A percentile compares a stretch with the other conserved stretches of the same genome.
Evolutionary conservation across 2,113 vertebrate species (phyloP).

Genomic region (Myotis davidii): DNA sequence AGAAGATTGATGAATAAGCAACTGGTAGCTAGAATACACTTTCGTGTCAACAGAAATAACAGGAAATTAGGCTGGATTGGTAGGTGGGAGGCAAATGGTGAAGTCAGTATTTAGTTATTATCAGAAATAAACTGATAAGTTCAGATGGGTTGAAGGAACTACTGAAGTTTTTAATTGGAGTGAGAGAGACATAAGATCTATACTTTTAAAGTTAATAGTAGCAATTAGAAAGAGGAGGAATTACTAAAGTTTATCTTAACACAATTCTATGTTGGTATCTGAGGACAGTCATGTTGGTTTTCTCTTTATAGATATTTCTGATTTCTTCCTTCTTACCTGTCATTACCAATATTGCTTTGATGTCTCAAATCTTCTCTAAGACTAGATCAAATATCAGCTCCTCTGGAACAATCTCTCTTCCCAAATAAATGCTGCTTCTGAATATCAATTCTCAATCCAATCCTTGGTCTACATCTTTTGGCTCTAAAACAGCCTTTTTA

Average conservation of each 20-base stretch:
- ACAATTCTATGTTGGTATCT: neutral
- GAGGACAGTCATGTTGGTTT: neutral
- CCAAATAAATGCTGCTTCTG: neutral
- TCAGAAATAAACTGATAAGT: neutral
- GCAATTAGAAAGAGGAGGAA: neutral
- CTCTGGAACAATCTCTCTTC: neutral
- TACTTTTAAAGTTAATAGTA: neutral
- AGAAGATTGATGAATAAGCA: neutral
- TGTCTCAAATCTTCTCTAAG: neutral
- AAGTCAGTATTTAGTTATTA: neutral
- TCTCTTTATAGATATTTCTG: neutral
- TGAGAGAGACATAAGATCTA: neutral
- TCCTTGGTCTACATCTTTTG: slow-evolving; percentile 20
- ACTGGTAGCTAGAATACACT: neutral
- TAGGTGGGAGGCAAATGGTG: neutral
- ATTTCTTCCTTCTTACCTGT: slow-evolving; percentile 12
- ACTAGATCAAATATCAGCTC: neutral
- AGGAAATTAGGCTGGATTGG: neutral
- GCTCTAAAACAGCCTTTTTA: slow-evolving; percentile 11
- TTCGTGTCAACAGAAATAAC: neutral
- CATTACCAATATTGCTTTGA: slow-evolving; percentile 28
- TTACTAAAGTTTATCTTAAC: slow-evolving; percentile 8
- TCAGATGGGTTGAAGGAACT: neutral
- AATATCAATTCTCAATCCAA: neutral
- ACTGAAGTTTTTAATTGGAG: neutral